Base-by-base conservation (phyloP, 2,888 invertebrate species). In the Euplexia lucipara region DNA sequence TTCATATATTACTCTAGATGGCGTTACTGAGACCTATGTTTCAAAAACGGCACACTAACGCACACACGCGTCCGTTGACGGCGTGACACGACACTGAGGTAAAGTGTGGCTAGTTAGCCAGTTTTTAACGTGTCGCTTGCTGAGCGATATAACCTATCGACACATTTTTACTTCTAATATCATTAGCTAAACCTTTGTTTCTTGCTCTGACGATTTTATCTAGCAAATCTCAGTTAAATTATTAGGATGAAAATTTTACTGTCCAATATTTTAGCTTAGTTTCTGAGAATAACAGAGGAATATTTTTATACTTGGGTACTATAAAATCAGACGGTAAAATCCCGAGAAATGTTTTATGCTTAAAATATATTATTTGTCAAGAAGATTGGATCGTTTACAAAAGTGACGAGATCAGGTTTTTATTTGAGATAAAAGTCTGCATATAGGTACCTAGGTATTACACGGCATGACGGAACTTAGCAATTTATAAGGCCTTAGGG, bases 121-220 rank as follows among this genome's bases (percentile, higher is more conserved):
- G n/a, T n/a, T n/a, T n/a, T n/a, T n/a, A n/a, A n/a, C n/a, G n/a
- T n/a, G n/a, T n/a, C n/a, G n/a, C n/a, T n/a, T n/a, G n/a, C n/a
- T n/a, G n/a, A n/a, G n/a, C n/a, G n/a, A n/a, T n/a, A n/a, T n/a
- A n/a, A n/a, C n/a, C n/a, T n/a, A n/a, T n/a, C n/a, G n/a, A n/a
- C n/a, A n/a, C n/a, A n/a, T n/a, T n/a, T n/a, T n/a, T n/a, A n/a
- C n/a, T n/a, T n/a, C n/a, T n/a, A n/a, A n/a, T n/a, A n/a, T n/a
- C n/a, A n/a, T n/a, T n/a, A n/a, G n/a, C n/a, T n/a, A n/a, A 35
- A 57, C 0, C 3, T 32, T 44, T 67, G 42, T 58, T 69, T 18
- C 34, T 58, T 16, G 12, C 8, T 35, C 5, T 49, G n/a, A 14
- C 14, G 30, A 22, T 58, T 48, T 59, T 44, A 45, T 44, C 10